These are phyloP conservation scores for Spisula solida DNA, from an alignment of 2,888 invertebrate genomes.

Conservation along the genomic window DNA sequence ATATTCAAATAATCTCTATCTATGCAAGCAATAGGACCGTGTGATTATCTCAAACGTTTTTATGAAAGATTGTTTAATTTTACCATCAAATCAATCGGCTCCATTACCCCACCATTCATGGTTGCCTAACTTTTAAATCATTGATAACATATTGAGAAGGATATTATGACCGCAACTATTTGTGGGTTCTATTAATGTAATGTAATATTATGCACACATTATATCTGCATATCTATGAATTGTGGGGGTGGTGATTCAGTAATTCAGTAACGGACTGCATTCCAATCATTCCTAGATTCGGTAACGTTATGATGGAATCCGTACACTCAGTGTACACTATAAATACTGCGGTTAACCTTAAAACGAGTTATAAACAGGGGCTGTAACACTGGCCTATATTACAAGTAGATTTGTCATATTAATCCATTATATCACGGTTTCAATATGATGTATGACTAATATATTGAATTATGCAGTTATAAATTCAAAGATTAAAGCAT, in stretches of 20 bases:
- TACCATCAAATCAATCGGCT: background rate
- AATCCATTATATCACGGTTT: background rate
- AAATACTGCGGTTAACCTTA: background rate
- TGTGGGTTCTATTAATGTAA: background rate
- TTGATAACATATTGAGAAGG: background rate
- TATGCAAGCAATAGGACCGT: background rate
- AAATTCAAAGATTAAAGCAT: background rate
- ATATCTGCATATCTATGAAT: background rate
- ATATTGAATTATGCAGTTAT: background rate
- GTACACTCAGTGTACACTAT: background rate
- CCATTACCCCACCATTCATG: background rate
- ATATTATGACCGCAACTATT: background rate
- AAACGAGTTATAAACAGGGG: background rate
- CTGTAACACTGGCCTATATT: slow-evolving; percentile 15
- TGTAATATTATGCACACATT: background rate
- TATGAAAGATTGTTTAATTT: background rate
- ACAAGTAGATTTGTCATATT: background rate
- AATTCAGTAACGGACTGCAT: background rate
- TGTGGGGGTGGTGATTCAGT: slow-evolving; percentile 3
- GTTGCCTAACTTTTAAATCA: background rate
- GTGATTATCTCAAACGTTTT: background rate
- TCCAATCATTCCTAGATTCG: background rate
- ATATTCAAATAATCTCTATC: background rate
- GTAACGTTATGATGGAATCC: background rate
- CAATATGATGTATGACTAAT: background rate